Evolutionary conservation across 2,888 invertebrate species (phyloP), one percentile per base, ranked within the genome.

Genomic region (Chrysomela aeneicollis): DNA sequence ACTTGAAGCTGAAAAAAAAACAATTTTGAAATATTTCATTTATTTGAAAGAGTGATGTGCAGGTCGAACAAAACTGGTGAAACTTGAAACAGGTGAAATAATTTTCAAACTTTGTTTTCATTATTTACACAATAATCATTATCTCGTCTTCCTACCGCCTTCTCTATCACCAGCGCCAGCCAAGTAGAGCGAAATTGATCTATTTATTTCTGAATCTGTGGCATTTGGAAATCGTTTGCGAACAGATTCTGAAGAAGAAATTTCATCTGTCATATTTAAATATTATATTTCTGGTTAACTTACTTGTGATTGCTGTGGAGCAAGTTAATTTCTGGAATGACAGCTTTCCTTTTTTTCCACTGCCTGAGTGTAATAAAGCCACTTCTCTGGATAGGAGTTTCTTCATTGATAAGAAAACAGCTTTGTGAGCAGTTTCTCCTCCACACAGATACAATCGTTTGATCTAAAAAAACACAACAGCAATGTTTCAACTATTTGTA

Each of bases 371-470:
- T 26, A 54, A 18, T 35, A 54, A 35, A 35, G 54, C 37, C 17
- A 54, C 35, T 54, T 54, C 54, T 54, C 37, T 54, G 37, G 54
- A 35, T 17, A 54, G 35, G 15, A 54, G 54, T 54, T 54, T 32
- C 37, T 54, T 54, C 54, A 54, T 54, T 37, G 37, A 35, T 54
- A 54, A 54, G 30, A 54, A 54, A 54, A 54, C 37, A 37, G 32
- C 32, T 49, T 49, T 49, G 49, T 49, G 10, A 49, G 49, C 17
- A 49, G 49, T 49, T 17, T 49, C 49, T 49, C 49, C 49, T 49
- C 49, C 49, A 49, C 49, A 18, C 17, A 49, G 49, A 49, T 49
- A 49, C 49, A 49, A 49, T 8, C 49, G 49, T 49, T 49, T 49
- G 49, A 17, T 49, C 18, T 54, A 32, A 35, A 50, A 26, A 35